A percentile compares a stretch with the other conserved stretches of the same genome.
Evolutionary conservation across 2,113 vertebrate genomes (phyloP).

Genomic region (Centropus unirufus): DNA sequence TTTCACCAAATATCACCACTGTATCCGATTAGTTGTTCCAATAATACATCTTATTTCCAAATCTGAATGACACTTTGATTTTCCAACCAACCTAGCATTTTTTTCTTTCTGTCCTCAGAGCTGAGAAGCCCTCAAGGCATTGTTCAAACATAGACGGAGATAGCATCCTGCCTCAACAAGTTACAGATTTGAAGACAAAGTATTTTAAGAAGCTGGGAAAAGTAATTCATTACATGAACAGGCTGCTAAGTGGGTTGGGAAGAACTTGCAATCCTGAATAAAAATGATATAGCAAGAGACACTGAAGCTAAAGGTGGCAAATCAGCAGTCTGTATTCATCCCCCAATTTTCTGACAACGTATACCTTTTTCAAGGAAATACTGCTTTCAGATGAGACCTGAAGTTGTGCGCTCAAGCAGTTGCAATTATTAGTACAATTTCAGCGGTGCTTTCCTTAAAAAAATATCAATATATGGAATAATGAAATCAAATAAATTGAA

Average conservation of each 20-base stretch:
- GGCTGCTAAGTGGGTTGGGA: background rate
- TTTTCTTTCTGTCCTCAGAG: background rate
- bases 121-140: background rate
- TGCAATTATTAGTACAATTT: background rate
- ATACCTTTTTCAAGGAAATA: background rate
- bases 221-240: background rate
- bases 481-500: background rate
- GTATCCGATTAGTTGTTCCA: background rate
- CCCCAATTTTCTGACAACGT: background rate
- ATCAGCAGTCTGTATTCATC: background rate
- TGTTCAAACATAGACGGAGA: background rate
- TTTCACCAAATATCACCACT: background rate
- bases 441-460: background rate
- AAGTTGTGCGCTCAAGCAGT: background rate
- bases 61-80: background rate
- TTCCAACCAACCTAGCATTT: background rate
- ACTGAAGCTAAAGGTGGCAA: background rate
- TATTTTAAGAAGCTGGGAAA: background rate
- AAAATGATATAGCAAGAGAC: constrained; percentile 8
- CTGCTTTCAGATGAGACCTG: background rate
- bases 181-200: background rate
- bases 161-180: background rate
- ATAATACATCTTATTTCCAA: background rate
- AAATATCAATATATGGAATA: background rate
- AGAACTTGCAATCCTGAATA: background rate